Base-by-base conservation (phyloP, 1,140 invertebrate species). In the Patella vulgata region DNA sequence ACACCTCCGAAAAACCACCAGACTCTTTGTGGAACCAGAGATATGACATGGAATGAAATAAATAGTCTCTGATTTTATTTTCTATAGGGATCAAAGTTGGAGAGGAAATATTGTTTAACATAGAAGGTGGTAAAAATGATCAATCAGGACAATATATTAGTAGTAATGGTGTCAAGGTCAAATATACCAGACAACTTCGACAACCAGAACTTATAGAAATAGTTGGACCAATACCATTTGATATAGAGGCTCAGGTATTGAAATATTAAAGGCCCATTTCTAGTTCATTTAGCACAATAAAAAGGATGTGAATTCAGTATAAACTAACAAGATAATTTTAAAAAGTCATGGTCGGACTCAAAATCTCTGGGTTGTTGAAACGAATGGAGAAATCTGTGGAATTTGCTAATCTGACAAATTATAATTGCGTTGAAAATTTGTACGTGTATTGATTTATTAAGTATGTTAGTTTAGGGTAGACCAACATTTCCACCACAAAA, bases 181-280 rank as follows among this genome's bases (percentile, higher is more conserved):
- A 48, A 12, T 66, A 71, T 51, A 47, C 51, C 19, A 31, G 28
- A 36, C 48, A 33, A 1, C 51, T 28, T 8, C 2, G 2, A n/a
- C 12, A n/a, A 2, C 59, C 54, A 6, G 72, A 74, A 53, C 53
- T 54, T 21, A 65, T 74, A 19, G 27, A 59, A 23, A 62, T 74
- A 25, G n/a, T 17, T 14, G 72, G 64, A 1, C 69, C 72, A 11
- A 44, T 68, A 17, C 52, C 60, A 9, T 43, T 51, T n/a, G 46
- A 54, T 28, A 43, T 68, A 6, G 56, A 71, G 28, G 59, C 59
- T 21, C 63, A 74, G 62, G 72, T 74, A 39, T 36, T 21, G 23
- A 6, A 3, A 21, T 25, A 0, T 11, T 17, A 5, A 8, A 17
- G 25, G 19, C 47, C 27, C n/a, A 6, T 5, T n/a, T 17, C 17